A percentile compares a stretch with the other conserved stretches of the same genome.
Conservation (phyloP, 2,888 invertebrate genomes). For the Thyatira batis region DNA sequence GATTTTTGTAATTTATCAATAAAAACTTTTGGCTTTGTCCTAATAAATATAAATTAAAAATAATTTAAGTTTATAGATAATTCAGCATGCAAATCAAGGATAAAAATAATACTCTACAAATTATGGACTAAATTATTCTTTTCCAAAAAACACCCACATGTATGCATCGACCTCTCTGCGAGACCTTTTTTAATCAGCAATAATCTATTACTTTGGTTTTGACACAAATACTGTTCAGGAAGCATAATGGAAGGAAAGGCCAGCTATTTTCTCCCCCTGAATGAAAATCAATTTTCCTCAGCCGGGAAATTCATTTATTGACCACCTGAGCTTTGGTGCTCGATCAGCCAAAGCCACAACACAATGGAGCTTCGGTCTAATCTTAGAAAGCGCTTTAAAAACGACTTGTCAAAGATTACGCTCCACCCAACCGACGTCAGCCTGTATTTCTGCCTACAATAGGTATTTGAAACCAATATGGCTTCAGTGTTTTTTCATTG, state of each 20-base stretch:
- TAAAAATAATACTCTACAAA: no score
- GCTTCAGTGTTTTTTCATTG: no score
- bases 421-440: conserved; percentile 11
- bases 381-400: conserved; percentile 52
- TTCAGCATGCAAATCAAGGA: no score
- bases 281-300: conserved; percentile 63
- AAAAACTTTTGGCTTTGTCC: no score
- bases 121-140: no score
- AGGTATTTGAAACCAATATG: no score
- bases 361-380: conserved; percentile 51
- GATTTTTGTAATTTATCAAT: no score
- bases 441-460: background rate
- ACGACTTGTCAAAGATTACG: conserved; percentile 48
- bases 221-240: conserved; percentile 28
- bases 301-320: conserved; percentile 60
- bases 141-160: no score
- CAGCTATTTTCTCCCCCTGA: conserved; percentile 45
- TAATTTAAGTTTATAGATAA: no score
- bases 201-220: conserved; percentile 20
- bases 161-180: background rate
- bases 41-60: no score
- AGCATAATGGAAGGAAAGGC: conserved; percentile 42
- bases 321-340: conserved; percentile 59
- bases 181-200: conserved; percentile 23
- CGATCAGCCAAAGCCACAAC: conserved; percentile 51